Evolutionary conservation across 1,140 invertebrate genomes (phyloP).

Genomic region (Plectus sambesii): DNA sequence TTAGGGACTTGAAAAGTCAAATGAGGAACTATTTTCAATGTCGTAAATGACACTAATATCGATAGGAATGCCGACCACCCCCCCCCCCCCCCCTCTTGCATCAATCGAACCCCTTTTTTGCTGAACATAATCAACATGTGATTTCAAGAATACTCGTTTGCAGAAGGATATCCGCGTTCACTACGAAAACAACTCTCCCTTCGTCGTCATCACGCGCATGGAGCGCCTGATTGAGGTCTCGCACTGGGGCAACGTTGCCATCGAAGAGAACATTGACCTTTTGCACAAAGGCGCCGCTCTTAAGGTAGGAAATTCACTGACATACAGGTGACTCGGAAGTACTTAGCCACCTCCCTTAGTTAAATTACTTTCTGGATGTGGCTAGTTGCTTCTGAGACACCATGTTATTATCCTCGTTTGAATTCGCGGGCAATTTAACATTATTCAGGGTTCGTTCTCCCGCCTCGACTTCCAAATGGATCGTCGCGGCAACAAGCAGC

Average conservation of each 20-base stretch:
- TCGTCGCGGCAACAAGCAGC: constrained; percentile 28
- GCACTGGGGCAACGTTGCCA: constrained; percentile 93
- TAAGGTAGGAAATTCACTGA: no score
- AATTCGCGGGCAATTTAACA: constrained; percentile 10
- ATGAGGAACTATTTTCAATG: background rate
- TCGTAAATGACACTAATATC: no score
- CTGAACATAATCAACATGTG: no score
- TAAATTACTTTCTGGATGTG: no score
- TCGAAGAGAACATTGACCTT: constrained; percentile 82
- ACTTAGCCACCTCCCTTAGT: no score
- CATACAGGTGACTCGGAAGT: no score
- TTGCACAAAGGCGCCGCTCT: constrained; percentile 75
- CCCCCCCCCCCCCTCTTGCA: background rate
- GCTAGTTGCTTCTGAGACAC: no score
- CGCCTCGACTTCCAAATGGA: constrained; percentile 42
- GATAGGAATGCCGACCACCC: background rate
- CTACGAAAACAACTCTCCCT: constrained; percentile 91
- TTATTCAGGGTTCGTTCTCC: constrained; percentile 34
- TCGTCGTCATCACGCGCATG: constrained; percentile 73
- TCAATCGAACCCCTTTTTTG: background rate
- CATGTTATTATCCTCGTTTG: background rate
- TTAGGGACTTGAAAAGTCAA: background rate
- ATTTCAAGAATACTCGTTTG: constrained; percentile 16
- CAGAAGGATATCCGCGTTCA: constrained; percentile 56
- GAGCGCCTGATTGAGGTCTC: constrained; percentile 80